Percentiles rank a stretch among this genome's conserved stretches.
These are phyloP conservation scores for Sus cebifrons DNA, from an alignment of 2,797 vertebrate species.

Conservation along the genomic window DNA sequence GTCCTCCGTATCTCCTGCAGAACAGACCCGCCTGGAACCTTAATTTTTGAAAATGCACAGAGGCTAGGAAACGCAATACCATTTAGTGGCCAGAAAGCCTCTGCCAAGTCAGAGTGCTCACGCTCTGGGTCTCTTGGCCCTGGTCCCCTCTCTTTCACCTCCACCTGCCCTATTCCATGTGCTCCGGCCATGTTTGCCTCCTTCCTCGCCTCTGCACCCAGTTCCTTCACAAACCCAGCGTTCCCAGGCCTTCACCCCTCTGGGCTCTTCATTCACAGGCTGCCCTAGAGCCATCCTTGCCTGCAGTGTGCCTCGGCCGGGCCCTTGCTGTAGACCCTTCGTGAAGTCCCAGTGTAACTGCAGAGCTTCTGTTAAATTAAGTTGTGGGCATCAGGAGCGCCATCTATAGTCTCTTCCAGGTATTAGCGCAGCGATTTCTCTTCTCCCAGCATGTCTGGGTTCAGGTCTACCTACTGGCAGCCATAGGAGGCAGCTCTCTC, in stretches of 20 bases:
- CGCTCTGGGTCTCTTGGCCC: not conserved
- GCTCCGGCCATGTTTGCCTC: not conserved
- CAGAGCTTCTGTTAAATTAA: not conserved
- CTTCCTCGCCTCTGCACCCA: not conserved
- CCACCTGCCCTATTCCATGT: not conserved
- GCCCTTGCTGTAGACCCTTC: conserved; percentile 26
- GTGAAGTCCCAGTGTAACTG: conserved; percentile 29
- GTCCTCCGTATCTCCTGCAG: conserved; percentile 38
- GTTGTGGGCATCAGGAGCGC: not conserved
- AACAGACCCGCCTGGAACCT: conserved; percentile 8
- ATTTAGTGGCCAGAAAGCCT: not conserved
- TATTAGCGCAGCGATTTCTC: not conserved
- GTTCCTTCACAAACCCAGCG: not conserved
- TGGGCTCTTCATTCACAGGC: not conserved
- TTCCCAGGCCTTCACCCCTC: not conserved
- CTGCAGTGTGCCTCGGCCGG: not conserved
- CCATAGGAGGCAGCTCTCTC: not conserved
- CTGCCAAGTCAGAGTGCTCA: not conserved
- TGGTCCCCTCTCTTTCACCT: conserved; percentile 2
- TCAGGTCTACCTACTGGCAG: conserved; percentile 24
- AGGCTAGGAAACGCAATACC: not conserved
- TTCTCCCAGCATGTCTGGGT: conserved; percentile 44
- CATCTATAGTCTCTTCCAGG: conserved; percentile 11
- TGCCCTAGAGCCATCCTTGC: not conserved
- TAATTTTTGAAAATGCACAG: not conserved